Evolutionary conservation across 2,113 vertebrate genomes (phyloP), one percentile per base, ranked within the genome.

Genomic region (Micronycteris hirsuta): DNA sequence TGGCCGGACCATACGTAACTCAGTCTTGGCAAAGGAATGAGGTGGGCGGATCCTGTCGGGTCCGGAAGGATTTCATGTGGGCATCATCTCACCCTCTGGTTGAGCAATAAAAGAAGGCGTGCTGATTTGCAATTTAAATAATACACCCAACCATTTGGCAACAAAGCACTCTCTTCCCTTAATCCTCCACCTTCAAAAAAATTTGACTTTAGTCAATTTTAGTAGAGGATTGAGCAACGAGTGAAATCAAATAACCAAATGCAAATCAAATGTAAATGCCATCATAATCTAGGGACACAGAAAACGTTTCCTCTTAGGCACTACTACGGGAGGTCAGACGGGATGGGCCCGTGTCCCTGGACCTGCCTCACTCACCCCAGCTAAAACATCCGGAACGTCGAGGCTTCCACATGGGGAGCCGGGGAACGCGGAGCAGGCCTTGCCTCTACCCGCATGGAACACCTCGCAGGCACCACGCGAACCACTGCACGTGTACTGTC

Each of bases 121-220:
- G 49, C 73, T 86, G 22, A 92, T 89, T 92, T 91, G 67, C 96
- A 86, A 86, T 88, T 89, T 93, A 82, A 92, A 85, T 28, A 26
- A 4, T 91, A 94, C 67, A 80, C 90, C 85, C 67, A 92, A 73
- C 58, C 49, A 90, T 67, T 36, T 93, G 87, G 76, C 38, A 94
- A 52, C 17, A 19, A 41, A 78, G n/a, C 13, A 94, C 65, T 89
- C 71, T 58, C 68, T 82, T 86, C 16, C 86, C 71, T 91, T 93
- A 33, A 91, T 92, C 61, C 86, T 93, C 89, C n/a, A 93, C 24
- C 89, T 92, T 94, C 61, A 74, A 93, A 95, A 93, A 94, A 68
- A 45, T 77, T 26, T 49, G 13, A 52, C 43, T 83, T 86, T 33
- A 81, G 49, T 87, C 61, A 28, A 63, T 31, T 63, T 74, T 45